These are phyloP conservation scores for Cygnus buccinator DNA, from an alignment of 2,113 vertebrate genomes.

Conservation along the genomic window DNA sequence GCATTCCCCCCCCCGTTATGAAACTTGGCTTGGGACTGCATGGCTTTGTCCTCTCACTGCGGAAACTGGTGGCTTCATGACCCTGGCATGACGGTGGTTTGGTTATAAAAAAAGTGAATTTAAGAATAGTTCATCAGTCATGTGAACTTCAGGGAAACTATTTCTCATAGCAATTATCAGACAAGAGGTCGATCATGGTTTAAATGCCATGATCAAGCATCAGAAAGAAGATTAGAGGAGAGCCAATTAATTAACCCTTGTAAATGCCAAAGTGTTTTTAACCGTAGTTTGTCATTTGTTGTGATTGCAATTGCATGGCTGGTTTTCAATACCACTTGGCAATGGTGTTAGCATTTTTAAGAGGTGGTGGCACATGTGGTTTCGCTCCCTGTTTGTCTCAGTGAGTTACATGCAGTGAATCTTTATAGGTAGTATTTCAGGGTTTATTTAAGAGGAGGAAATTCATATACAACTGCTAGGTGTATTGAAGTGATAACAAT, in stretches of 20 bases:
- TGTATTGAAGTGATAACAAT: neutral
- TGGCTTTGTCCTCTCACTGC: neutral
- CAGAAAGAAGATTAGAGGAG: slow-evolving; percentile 56
- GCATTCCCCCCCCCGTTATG: neutral
- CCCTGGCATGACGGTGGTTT: neutral
- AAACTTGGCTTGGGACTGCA: fast-evolving
- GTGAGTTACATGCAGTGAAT: neutral
- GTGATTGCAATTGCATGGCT: neutral
- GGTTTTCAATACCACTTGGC: neutral
- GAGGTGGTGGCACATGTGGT: fast-evolving
- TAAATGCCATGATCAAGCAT: neutral
- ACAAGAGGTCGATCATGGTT: neutral
- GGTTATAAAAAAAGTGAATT: neutral
- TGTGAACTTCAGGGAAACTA: neutral
- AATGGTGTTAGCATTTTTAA: neutral
- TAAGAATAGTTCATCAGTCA: neutral
- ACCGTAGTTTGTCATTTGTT: neutral
- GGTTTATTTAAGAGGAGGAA: neutral
- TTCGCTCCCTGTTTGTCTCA: neutral
- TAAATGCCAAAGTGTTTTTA: neutral
- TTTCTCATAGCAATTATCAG: neutral
- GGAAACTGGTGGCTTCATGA: neutral
- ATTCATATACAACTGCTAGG: neutral
- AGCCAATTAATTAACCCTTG: neutral
- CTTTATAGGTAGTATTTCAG: neutral